A percentile compares a stretch with the other conserved stretches of the same genome.
Conservation (phyloP, 2,797 vertebrate species). For the Apodemus agrarius region DNA sequence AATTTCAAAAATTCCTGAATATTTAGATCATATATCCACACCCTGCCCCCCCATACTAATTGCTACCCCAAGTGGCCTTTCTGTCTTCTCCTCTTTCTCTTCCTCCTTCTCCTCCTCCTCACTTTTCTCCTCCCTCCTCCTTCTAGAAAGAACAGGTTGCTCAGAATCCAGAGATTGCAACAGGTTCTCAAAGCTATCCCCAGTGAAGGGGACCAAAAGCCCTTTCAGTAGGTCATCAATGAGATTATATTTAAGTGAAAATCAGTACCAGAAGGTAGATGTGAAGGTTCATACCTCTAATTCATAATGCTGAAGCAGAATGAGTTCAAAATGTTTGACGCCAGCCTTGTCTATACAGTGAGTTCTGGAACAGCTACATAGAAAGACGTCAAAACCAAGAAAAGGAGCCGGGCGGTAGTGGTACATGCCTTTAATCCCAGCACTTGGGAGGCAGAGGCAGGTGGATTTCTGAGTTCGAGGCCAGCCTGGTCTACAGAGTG, state of each 20-base stretch:
- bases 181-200: not conserved
- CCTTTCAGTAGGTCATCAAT: not conserved
- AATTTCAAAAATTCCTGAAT: conserved; percentile 54
- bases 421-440: no score
- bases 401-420: no score
- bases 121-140: not conserved
- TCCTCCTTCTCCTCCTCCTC: not conserved
- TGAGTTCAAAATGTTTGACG: not conserved
- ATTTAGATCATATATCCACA: not conserved
- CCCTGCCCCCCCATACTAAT: not conserved
- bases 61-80: not conserved
- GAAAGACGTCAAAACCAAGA: not conserved
- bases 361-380: not conserved
- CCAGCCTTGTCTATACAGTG: not conserved
- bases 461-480: no score
- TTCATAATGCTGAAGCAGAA: not conserved
- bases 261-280: not conserved
- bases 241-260: conserved; percentile 16
- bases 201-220: not conserved
- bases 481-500: no score
- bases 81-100: not conserved
- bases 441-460: no score
- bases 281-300: not conserved
- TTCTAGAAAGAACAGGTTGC: not conserved
- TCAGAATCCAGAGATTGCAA: not conserved